A percentile compares a stretch with the other conserved stretches of the same genome.
These are phyloP conservation scores for Menidia beryllina DNA, from an alignment of 2,113 vertebrate species.

Conservation along the genomic window DNA sequence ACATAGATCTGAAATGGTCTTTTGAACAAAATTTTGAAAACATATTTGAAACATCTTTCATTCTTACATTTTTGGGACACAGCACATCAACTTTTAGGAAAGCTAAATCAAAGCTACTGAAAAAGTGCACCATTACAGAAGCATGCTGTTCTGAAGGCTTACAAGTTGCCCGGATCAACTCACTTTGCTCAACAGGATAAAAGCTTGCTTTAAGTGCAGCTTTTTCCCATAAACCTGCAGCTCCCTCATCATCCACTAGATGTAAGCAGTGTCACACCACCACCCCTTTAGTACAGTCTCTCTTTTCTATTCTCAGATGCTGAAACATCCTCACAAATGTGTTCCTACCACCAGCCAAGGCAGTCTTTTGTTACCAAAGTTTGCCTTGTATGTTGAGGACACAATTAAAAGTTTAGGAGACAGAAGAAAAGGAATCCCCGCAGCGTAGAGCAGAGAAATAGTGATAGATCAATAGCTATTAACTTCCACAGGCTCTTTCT, in stretches of 20 bases:
- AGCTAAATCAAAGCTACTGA: too few relatives aligned
- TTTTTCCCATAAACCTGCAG: background rate
- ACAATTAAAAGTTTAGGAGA: conserved; percentile 19
- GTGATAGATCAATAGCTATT: conserved; percentile 48
- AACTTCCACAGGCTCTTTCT: conserved; percentile 1
- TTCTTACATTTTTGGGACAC: too few relatives aligned
- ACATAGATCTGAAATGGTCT: too few relatives aligned
- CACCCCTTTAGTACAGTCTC: background rate
- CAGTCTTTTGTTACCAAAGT: conserved; percentile 2
- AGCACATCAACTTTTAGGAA: too few relatives aligned
- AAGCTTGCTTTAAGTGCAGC: too few relatives aligned
- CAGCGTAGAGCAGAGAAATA: conserved; percentile 26
- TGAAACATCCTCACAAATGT: background rate
- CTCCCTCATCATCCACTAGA: conserved; percentile 47
- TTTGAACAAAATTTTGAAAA: too few relatives aligned
- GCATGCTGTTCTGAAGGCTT: too few relatives aligned
- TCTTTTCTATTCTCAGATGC: conserved; percentile 3
- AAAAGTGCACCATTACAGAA: too few relatives aligned
- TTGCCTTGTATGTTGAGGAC: conserved; percentile 7
- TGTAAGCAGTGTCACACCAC: conserved; percentile 40
- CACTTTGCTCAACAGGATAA: too few relatives aligned
- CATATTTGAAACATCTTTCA: too few relatives aligned
- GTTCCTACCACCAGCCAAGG: background rate
- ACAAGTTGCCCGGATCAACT: too few relatives aligned
- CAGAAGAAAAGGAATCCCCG: background rate